Conservation (phyloP, 2,888 invertebrate genomes). For the Blomia tropicalis region DNA sequence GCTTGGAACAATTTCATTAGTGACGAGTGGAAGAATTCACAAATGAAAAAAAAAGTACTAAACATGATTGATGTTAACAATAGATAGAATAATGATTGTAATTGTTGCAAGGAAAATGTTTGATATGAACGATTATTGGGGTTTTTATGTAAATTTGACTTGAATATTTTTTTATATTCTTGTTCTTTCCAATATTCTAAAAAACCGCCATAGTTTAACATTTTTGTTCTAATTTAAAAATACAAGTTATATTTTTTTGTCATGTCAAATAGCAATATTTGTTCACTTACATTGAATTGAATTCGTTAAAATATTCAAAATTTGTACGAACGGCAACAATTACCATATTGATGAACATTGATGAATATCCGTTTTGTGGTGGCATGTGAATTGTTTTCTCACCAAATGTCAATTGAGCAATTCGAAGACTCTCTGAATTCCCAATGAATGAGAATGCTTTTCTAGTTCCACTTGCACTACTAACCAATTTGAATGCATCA, state of each 20-base stretch:
- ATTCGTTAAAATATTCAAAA: background rate
- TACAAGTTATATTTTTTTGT: no score
- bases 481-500: constrained; percentile 1
- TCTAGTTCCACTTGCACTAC: background rate
- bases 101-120: constrained; percentile 7
- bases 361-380: background rate
- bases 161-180: background rate
- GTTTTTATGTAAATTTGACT: no score
- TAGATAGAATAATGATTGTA: constrained; percentile 13
- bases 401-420: background rate
- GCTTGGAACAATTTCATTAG: no score
- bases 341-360: background rate
- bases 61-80: no score
- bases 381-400: background rate
- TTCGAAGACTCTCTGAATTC: background rate
- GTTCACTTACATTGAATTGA: background rate
- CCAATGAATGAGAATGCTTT: background rate
- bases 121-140: no score
- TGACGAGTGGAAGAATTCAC: no score
- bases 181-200: background rate
- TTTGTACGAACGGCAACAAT: background rate
- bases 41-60: no score
- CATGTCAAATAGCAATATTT: no score
- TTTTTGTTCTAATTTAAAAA: no score
- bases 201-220: no score